Conservation (phyloP, 37 sponge, comb jelly and placozoan species). For the Eunapius fragilis region DNA sequence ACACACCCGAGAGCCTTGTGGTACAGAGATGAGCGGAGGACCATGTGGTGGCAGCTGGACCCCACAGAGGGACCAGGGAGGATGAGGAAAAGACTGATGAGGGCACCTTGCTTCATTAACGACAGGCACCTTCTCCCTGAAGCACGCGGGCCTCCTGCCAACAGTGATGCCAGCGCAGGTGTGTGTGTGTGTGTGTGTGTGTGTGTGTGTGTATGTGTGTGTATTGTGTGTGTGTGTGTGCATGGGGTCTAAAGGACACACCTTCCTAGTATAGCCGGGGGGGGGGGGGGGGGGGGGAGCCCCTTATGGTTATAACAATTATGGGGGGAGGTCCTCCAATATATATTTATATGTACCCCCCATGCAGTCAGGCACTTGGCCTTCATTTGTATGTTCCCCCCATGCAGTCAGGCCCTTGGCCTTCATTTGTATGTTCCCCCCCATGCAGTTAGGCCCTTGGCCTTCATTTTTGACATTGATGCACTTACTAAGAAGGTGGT, state of each 20-base stretch:
- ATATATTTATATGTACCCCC: no score
- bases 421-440: background rate
- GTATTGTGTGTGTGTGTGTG: no score
- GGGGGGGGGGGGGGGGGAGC: no score
- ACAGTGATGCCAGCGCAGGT: no score
- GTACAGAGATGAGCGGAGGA: constrained; percentile 70
- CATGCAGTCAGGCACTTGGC: no score
- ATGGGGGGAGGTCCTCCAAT: no score
- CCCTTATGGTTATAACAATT: no score
- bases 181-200: background rate
- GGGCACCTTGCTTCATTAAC: constrained; percentile 45
- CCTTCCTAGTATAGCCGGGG: no score
- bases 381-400: no score
- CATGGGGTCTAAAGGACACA: no score
- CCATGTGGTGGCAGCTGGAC: constrained; percentile 91
- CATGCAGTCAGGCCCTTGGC: no score
- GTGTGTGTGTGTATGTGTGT: no score
- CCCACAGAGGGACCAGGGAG: constrained; percentile 94
- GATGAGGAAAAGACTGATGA: constrained; percentile 77
- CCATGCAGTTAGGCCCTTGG: constrained; percentile 36
- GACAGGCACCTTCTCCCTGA: constrained; percentile 67
- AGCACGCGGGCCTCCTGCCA: background rate
- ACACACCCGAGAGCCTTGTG: constrained; percentile 80
- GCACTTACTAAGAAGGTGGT: constrained; percentile 43
- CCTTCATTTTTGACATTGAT: constrained; percentile 64